Base-by-base conservation (phyloP, 2,113 vertebrate species). In the Datnioides undecimradiatus region DNA sequence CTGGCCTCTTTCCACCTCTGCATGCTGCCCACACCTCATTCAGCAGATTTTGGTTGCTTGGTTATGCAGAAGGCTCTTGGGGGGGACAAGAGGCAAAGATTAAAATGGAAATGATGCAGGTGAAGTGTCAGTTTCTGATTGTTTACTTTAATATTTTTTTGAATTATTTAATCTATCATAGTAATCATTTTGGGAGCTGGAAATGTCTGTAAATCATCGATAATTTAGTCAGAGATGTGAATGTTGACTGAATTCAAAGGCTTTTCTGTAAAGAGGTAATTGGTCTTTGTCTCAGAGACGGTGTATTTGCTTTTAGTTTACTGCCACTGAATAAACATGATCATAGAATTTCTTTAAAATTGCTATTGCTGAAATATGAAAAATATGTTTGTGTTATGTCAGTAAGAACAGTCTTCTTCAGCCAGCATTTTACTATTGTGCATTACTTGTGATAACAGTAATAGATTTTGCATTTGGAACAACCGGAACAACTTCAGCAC, bases 1-100 rank as follows among this genome's bases (percentile, higher is more conserved):
- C 72, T 86, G 73, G 57, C 64, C 55, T 62, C 38, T 46, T 75
- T 78, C 65, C 63, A 68, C 21, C 27, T 58, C 27, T 63, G 48
- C 59, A 80, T 52, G 40, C 73, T 76, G 66, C 78, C 81, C 81
- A 81, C 76, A 76, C 74, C 66, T 83, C 67, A 51, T 79, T 77
- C 79, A 83, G 41, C 36, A 36, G 36, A 72, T 73, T 74, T 58
- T 10, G 29, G 65, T 81, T 76, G 65, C 79, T 52, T 75, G 65
- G 64, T 84, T 60, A 75, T 67, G 59, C 57, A 73, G 54, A 60
- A 27, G 8, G 54, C 59, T 72, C 82, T 67, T 17, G 10, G 8
- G 2, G 8, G 2, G 7, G 40, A 29, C 51, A 31, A 43, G 16
- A 49, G 6, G 62, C 21, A 72, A 31, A 25, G 14, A 75, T 45